Evolutionary conservation across 2,888 invertebrate species (phyloP).

Genomic region (Cerastis rubricosa): DNA sequence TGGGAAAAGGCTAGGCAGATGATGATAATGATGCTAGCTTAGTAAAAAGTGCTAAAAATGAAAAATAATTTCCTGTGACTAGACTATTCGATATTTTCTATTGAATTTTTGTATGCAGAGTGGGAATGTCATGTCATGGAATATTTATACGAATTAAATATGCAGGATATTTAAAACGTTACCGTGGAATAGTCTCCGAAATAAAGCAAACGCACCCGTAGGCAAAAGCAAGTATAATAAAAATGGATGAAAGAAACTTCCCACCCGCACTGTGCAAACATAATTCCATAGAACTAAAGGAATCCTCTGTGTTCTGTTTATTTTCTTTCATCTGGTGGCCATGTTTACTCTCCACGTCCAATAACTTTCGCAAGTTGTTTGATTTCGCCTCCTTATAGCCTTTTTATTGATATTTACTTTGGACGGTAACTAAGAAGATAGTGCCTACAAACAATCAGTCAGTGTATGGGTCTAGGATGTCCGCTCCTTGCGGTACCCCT

Average conservation of each 20-base stretch:
- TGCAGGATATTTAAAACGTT: background rate
- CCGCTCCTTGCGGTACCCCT: no score
- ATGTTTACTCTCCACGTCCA: slow-evolving; percentile 66
- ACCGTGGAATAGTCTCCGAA: background rate
- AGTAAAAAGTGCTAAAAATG: no score
- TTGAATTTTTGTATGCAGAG: no score
- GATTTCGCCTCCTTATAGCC: slow-evolving; percentile 56
- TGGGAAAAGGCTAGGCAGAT: no score
- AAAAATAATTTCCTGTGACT: no score
- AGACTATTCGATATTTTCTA: no score
- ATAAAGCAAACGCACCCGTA: background rate
- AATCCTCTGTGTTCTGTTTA: slow-evolving; percentile 44
- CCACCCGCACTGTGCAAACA: slow-evolving; percentile 37
- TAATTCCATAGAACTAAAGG: slow-evolving; percentile 41
- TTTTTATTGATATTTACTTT: slow-evolving; percentile 62
- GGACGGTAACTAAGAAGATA: slow-evolving; percentile 57
- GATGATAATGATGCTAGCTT: no score
- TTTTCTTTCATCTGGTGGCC: slow-evolving; percentile 45
- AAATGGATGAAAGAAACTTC: slow-evolving; percentile 34
- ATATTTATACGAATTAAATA: no score
- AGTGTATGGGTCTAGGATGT: no score
- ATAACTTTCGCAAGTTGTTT: slow-evolving; percentile 69
- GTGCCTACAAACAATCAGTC: slow-evolving; percentile 25
- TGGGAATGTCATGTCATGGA: no score
- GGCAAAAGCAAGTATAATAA: slow-evolving; percentile 17